Base-by-base conservation (phyloP, 2,888 invertebrate genomes). In the Nephrotoma appendiculata region DNA sequence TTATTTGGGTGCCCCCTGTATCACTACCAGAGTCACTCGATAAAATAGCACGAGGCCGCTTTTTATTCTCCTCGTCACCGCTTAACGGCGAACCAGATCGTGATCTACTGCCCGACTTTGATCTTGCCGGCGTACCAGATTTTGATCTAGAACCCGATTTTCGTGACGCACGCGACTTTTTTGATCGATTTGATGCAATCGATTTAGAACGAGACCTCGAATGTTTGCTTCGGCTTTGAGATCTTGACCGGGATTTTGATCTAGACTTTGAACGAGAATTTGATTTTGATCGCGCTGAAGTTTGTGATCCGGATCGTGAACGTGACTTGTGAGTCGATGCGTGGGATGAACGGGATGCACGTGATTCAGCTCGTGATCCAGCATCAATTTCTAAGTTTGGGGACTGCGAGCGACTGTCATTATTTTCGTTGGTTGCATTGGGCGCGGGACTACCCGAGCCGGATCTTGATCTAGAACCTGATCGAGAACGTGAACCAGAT, bases 371-470 rank as follows among this genome's bases (percentile, higher is more conserved):
- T 0, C 86, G 52, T 3, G 91, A 91, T 85, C 89, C 89, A 41
- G 91, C 92, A 88, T 93, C 93, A 86, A 93, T 93, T 91, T 93
- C 91, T 71, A 93, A 90, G 89, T 92, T 92, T 0, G 93, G 93
- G 15, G 93, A 93, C 52, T 86, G 83, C 6, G 87, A 87, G 15
- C 87, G 87, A 83, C 88, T 88, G 12, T 57, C 86, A 87, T 87
- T 87, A 87, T 45, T 84, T 71, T 71, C 71, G 9, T 71, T 71
- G 6, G n/a, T 41, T n/a, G 41, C 2, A 15, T 89, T 89, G 41
- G 86, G 87, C 5, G 86, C 87, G 15, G 89, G 89, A 86, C 89
- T 88, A 7, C 87, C 88, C n/a, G 89, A 89, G 12, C 86, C 89
- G 7, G 90, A 89, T 41, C 89, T 87, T 12, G 89, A 88, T 52